Base-by-base conservation (phyloP, 2,888 invertebrate genomes). In the Phasia obesa region DNA sequence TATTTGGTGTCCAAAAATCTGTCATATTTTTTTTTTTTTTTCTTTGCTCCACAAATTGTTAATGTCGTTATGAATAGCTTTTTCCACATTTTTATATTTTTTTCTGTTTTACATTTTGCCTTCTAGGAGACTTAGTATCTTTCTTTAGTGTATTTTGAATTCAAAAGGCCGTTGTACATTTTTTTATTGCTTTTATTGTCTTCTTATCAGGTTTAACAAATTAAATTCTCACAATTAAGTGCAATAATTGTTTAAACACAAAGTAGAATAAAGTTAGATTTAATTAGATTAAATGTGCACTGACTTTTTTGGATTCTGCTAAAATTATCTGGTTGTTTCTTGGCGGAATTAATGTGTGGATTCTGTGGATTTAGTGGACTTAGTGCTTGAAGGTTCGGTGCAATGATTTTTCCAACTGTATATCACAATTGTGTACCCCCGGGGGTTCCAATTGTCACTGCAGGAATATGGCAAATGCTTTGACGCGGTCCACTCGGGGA, bases 1-100 rank as follows among this genome's bases (percentile, higher is more conserved):
- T 27, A 1, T 23, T 47, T 0, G 7, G 17, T 11, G 31, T 9
- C 31, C 44, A n/a, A 47, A 0, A 4, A 11, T 0, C 0, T 27
- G 27, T 9, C 57, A 70, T 70, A 27, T 31, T 44, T 44, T 31
- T 7, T 27, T 27, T 57, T 70, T 31, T 44, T 44, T 31, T 7
- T 27, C 31, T 57, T 70, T 15, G 42, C 15, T 17, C 17, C n/a
- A 31, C 19, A 38, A 23, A 6, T 38, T 23, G 7, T 38, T 21
- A 59, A 21, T 59, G 59, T 7, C 4, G 11, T 4, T 13, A 13
- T 6, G 13, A 57, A 17, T 13, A 19, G 6, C 2, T 19, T 47
- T 19, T 47, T 7, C 5, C 6, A 2, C 7, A 19, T 47, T 47
- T 47, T 13, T 17, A 47, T 47, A 47, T 7, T 47, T 47, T 44